Evolutionary conservation across 2,888 invertebrate genomes (phyloP).

Genomic region (Dryomyza anilis): DNA sequence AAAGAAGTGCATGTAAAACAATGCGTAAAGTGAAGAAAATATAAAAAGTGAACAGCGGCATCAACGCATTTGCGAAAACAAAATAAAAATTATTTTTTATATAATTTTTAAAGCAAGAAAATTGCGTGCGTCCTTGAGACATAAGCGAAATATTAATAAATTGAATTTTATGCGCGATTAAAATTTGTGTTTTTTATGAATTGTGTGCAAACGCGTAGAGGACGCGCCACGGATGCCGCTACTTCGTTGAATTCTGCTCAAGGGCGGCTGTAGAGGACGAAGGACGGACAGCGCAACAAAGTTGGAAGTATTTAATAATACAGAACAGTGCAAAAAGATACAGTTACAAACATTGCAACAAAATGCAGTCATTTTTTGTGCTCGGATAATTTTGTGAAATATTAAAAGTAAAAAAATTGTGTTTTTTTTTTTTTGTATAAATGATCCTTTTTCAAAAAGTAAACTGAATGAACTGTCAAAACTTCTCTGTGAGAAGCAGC

Average conservation of each 20-base stretch:
- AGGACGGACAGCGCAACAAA: neutral
- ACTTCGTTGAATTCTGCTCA: neutral
- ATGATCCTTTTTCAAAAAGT: too few relatives aligned
- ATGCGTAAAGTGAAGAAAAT: neutral
- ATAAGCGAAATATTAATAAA: too few relatives aligned
- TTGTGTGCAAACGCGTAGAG: too few relatives aligned
- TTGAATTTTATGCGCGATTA: too few relatives aligned
- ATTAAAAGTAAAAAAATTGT: neutral
- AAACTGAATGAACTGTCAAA: neutral
- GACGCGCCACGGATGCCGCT: neutral
- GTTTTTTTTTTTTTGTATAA: too few relatives aligned
- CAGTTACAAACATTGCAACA: too few relatives aligned
- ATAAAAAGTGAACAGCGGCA: neutral
- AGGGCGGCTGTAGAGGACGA: neutral
- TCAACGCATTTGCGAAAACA: neutral
- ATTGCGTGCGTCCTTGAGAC: too few relatives aligned
- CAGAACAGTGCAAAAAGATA: too few relatives aligned
- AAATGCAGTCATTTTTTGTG: neutral
- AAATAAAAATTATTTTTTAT: too few relatives aligned
- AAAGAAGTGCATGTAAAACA: neutral
- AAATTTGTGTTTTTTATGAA: neutral
- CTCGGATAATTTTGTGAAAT: neutral
- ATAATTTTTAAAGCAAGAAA: too few relatives aligned
- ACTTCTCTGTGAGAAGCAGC: slow-evolving; percentile 39
- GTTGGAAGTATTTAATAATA: too few relatives aligned